Base-by-base conservation (phyloP, 2,888 invertebrate genomes). In the Ormyrus nitidulus region DNA sequence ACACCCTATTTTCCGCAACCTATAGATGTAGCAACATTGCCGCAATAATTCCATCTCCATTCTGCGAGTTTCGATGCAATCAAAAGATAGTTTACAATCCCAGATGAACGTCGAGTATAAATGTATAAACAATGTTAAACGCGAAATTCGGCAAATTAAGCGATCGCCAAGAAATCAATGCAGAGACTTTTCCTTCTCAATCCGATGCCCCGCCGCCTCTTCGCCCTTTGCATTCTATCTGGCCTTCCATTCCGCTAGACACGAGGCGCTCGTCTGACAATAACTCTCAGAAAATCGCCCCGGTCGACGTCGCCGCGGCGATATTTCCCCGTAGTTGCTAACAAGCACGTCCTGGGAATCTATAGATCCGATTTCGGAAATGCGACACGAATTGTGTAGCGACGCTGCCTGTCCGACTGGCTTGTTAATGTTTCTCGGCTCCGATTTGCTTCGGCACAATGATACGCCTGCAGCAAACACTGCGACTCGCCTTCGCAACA, bases 311-410 rank as follows among this genome's bases (percentile, higher is more conserved):
- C 65, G 66, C n/a, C 53, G 34, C 34, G 34, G 19, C 54, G 54
- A 61, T 72, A 66, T 49, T 66, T 51, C 65, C 53, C 69, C 49
- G 48, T 48, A 56, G 6, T 13, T 19, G n/a, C 73, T 80, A 77
- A 80, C 80, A 77, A 80, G 80, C 69, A 73, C 58, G 48, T 71
- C 10, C 8, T 34, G 48, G 66, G 10, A 48, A 74, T 8, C 53
- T 54, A 13, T 68, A 69, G 51, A 59, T 80, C 80, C 70, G 73
- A 77, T 80, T 80, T 80, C 72, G 80, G 76, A 80, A 77, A 77
- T 49, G 66, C 71, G 80, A 76, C 51, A 51, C 69, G 66, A 68
- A 79, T 72, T 68, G 34, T 34, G 34, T 34, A 34, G 34, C 2
- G 34, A 34, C 34, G 34, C 34, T 34, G 54, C 19, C 53, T 58